phyloP scores from a whole-genome alignment of 2,113 vertebrate genomes.

The Colistium nudipinnis region DNA sequence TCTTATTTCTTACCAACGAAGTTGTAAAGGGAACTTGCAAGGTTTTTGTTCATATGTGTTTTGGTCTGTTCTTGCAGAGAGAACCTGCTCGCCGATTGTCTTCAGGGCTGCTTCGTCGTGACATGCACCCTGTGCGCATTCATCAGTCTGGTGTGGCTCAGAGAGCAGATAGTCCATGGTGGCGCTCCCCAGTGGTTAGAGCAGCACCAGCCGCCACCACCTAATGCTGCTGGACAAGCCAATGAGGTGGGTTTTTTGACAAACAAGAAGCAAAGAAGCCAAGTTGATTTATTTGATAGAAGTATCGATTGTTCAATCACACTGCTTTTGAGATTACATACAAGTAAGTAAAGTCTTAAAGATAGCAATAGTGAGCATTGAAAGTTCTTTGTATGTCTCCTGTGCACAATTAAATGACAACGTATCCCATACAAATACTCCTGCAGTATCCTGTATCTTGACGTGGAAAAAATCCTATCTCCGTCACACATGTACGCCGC shows the following conservation, averaged over 20 bases:
- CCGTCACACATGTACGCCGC: background rate
- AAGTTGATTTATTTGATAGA: too few species aligned
- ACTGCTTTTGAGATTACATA: background rate
- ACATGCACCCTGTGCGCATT: conserved; percentile 98
- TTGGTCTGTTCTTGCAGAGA: conserved; percentile 82
- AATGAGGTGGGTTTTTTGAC: conserved; percentile 85
- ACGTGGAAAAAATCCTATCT: background rate
- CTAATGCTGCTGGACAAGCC: conserved; percentile 88
- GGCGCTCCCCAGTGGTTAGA: conserved; percentile 97
- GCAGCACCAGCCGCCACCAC: conserved; percentile 89
- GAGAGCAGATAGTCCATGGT: conserved; percentile 97
- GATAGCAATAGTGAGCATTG: background rate
- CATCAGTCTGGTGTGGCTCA: conserved; percentile 98
- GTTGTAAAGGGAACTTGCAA: background rate
- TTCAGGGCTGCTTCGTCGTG: conserved; percentile 98
- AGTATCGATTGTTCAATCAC: background rate
- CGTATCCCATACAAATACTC: background rate
- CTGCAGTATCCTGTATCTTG: background rate
- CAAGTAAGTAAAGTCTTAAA: background rate
- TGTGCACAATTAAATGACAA: background rate
- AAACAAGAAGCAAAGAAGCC: background rate
- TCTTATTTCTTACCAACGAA: background rate
- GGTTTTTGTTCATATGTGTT: background rate
- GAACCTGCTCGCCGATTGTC: conserved; percentile 96
- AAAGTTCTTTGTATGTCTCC: background rate